Conservation (phyloP, 1,140 invertebrate genomes). For the Apolygus lucorum region DNA sequence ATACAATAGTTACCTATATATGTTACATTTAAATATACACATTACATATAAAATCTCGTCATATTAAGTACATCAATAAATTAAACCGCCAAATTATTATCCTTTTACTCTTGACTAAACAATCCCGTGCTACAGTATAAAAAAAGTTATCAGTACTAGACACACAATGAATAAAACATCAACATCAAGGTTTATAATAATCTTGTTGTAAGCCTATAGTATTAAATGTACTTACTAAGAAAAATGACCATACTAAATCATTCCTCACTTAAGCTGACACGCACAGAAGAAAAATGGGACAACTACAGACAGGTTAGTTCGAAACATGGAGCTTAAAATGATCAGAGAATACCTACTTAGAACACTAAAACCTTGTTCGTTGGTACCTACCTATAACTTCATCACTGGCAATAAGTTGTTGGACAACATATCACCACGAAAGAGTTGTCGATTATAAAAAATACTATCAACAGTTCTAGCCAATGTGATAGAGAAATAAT, state of each 20-base stretch:
- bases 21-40: background rate
- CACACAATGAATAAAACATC: background rate
- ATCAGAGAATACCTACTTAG: background rate
- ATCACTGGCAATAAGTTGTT: too few relatives aligned
- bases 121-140: background rate
- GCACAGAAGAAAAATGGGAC: too few relatives aligned
- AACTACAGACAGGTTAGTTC: background rate
- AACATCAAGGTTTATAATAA: background rate
- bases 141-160: background rate
- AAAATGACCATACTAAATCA: background rate
- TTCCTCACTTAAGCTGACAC: too few relatives aligned
- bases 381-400: too few relatives aligned
- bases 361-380: too few relatives aligned
- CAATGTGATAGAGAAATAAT: too few relatives aligned
- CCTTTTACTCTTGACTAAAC: background rate
- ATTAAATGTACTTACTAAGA: background rate
- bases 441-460: too few relatives aligned
- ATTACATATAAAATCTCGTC: background rate
- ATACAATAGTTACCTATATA: background rate
- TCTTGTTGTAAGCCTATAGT: background rate
- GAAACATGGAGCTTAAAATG: background rate
- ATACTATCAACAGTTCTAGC: too few relatives aligned
- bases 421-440: too few relatives aligned
- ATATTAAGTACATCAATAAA: background rate
- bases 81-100: background rate